phyloP scores from a whole-genome alignment of 2,797 vertebrate genomes.

The Todus mexicanus region DNA sequence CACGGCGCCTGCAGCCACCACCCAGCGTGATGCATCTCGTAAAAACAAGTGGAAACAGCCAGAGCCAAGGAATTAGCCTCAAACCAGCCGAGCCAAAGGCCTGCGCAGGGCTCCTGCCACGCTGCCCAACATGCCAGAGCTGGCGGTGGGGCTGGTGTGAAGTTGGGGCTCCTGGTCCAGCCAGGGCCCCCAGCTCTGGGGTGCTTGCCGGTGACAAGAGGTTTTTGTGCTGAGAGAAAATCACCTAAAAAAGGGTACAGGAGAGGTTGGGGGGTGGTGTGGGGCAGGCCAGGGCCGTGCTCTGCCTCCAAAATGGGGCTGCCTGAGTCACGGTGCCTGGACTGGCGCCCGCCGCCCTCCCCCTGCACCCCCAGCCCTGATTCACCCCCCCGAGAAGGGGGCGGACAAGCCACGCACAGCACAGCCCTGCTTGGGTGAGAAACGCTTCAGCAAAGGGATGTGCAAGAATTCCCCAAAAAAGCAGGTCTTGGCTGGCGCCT shows the following conservation, averaged over 20 bases:
- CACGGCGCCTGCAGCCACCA: background rate
- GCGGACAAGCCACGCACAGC: background rate
- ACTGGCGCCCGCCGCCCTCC: background rate
- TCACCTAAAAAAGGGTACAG: accelerated
- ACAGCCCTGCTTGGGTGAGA: background rate
- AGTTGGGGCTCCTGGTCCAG: background rate
- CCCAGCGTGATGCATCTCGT: background rate
- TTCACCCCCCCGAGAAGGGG: background rate
- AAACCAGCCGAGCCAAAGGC: background rate
- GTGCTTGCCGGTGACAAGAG: accelerated
- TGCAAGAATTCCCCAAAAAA: conserved; percentile 29
- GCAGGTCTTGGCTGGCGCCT: conserved; percentile 36
- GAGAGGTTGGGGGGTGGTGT: background rate
- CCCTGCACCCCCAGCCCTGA: background rate
- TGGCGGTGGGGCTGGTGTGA: accelerated
- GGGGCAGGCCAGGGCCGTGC: background rate
- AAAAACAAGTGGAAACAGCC: conserved; percentile 22
- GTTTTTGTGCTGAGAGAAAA: background rate
- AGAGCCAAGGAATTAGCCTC: background rate
- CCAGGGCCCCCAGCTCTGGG: background rate
- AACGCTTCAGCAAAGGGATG: background rate
- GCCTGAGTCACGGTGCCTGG: background rate
- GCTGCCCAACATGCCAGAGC: background rate
- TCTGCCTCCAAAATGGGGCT: background rate
- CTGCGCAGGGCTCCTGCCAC: accelerated